A percentile compares a stretch with the other conserved stretches of the same genome.
Conservation (phyloP, 2,113 vertebrate species). For the Cinclus mexicanus region DNA sequence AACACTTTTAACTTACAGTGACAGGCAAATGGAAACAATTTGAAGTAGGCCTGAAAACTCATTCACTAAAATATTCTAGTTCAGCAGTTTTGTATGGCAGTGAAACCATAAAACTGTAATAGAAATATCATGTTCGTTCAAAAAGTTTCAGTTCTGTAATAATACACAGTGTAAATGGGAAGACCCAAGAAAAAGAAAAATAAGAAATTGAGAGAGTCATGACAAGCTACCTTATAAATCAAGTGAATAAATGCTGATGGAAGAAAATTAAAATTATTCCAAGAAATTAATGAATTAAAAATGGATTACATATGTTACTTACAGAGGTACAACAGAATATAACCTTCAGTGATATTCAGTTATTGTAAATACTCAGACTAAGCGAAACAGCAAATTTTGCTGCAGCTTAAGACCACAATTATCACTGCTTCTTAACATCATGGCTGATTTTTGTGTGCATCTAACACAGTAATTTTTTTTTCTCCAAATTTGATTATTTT, state of each 20-base stretch:
- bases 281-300: not conserved
- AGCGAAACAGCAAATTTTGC: not conserved
- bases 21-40: conserved; percentile 2
- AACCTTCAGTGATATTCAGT: not conserved
- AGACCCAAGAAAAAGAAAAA: not conserved
- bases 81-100: not conserved
- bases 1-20: not conserved
- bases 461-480: not conserved
- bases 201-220: not conserved
- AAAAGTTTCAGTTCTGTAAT: not conserved
- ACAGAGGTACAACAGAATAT: not conserved
- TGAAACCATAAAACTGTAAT: not conserved
- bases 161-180: not conserved
- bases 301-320: not conserved
- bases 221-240: not conserved
- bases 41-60: not conserved
- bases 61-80: not conserved
- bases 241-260: not conserved
- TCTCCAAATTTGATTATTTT: not conserved
- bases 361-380: not conserved
- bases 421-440: not conserved
- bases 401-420: not conserved
- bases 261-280: not conserved
- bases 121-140: not conserved
- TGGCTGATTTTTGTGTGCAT: not conserved